These are phyloP conservation scores for Zygaena filipendulae DNA, from an alignment of 2,888 invertebrate species.

Conservation along the genomic window DNA sequence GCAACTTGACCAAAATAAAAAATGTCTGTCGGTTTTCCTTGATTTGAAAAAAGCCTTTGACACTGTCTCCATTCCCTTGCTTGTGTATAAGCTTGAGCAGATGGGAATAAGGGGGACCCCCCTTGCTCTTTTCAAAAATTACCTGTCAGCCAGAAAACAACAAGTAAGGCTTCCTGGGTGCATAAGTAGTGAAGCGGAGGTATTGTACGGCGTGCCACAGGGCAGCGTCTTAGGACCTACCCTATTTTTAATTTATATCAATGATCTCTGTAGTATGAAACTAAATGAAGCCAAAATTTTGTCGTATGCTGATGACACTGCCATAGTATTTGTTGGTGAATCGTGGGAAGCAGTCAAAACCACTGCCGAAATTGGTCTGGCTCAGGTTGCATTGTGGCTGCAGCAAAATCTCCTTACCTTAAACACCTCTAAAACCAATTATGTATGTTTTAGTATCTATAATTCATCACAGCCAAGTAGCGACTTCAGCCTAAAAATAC, in stretches of 20 bases:
- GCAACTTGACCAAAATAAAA: slow-evolving; percentile 1
- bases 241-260: slow-evolving; percentile 6
- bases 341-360: slow-evolving; percentile 2
- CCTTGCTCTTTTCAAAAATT: slow-evolving; percentile 3
- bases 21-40: slow-evolving; percentile 4
- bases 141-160: slow-evolving; percentile 1
- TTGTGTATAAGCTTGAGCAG: slow-evolving; percentile 4
- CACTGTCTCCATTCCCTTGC: slow-evolving; percentile 8
- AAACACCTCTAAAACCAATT: slow-evolving; percentile 1
- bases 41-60: slow-evolving; percentile 6
- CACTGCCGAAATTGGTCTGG: slow-evolving; percentile 4
- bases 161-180: slow-evolving; percentile 1
- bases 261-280: slow-evolving; percentile 1
- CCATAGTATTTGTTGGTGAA: slow-evolving; percentile 6
- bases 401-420: slow-evolving; percentile 3
- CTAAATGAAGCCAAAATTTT: slow-evolving; percentile 1
- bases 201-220: slow-evolving; percentile 3
- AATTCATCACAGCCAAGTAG: not conserved
- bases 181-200: no score
- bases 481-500: slow-evolving; percentile 1
- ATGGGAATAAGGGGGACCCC: slow-evolving; percentile 7
- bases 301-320: slow-evolving; percentile 13
- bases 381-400: slow-evolving; percentile 3
- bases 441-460: not conserved
- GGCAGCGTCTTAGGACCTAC: slow-evolving; percentile 8